These are phyloP conservation scores for Venustoraphidia nigricollis DNA, from an alignment of 2,888 invertebrate species.

Conservation along the genomic window DNA sequence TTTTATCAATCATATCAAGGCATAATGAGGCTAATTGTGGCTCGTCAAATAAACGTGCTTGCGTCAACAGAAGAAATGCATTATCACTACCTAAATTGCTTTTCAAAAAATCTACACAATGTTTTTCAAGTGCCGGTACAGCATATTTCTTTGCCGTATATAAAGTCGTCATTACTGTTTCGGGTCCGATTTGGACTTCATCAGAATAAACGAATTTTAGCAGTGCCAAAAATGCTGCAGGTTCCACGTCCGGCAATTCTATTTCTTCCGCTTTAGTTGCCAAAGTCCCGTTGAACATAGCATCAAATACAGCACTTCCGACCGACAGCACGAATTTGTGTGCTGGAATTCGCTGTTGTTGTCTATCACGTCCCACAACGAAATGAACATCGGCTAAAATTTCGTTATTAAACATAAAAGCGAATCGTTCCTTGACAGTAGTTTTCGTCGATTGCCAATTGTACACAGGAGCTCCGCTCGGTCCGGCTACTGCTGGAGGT, in stretches of 20 bases:
- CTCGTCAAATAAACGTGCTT: conserved; percentile 69
- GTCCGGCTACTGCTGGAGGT: conserved; percentile 26
- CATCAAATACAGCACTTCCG: conserved; percentile 75
- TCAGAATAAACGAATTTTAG: conserved; percentile 63
- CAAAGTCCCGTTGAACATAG: conserved; percentile 68
- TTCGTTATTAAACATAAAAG: conserved; percentile 50
- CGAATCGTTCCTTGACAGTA: conserved; percentile 58
- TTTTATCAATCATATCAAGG: conserved; percentile 69
- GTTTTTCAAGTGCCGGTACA: conserved; percentile 65
- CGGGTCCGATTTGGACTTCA: conserved; percentile 68
- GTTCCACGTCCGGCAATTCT: conserved; percentile 71
- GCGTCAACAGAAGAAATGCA: conserved; percentile 65
- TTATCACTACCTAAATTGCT: conserved; percentile 66
- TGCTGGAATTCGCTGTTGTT: conserved; percentile 57
- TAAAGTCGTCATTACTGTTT: conserved; percentile 73
- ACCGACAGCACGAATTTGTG: conserved; percentile 67
- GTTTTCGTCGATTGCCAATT: conserved; percentile 63
- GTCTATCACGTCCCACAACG: conserved; percentile 55
- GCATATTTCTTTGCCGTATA: conserved; percentile 82
- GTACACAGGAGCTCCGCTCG: conserved; percentile 33
- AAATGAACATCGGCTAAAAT: conserved; percentile 61
- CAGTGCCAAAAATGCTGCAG: conserved; percentile 62
- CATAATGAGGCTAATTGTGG: conserved; percentile 67
- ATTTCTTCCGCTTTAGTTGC: conserved; percentile 54
- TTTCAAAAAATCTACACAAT: conserved; percentile 65